Evolutionary conservation across 2,888 invertebrate species (phyloP), one percentile per base, ranked within the genome.

Genomic region (Thecophora atra): DNA sequence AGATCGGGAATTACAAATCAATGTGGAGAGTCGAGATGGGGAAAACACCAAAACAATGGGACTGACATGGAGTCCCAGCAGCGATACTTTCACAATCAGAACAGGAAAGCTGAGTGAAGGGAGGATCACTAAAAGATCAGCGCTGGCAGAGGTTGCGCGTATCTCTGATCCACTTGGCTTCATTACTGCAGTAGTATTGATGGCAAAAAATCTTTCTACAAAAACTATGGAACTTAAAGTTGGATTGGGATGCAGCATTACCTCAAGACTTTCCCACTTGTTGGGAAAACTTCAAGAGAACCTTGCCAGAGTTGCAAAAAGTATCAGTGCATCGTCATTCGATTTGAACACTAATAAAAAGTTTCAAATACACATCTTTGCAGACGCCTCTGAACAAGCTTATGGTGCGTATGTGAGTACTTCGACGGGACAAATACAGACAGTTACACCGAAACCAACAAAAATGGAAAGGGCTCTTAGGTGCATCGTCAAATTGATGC

Each of bases 41-140:
- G 42, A 51, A 13, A 26, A 19, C 26, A 64, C 52, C 15, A 70
- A 70, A 28, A 52, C 63, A 6, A 47, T 70, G 62, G 70, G 63
- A 13, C 21, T 75, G 17, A 73, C 44, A 17, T 75, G 75, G 70
- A 64, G 47, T 4, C 75, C 71, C 11, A 71, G 60, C 56, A 47
- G 62, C 26, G 72, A 75, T 58, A 51, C 58, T 7, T 73, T 75
- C 58, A 65, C 58, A 21, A 51, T 75, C n/a, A 75, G 65, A 47
- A 73, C 54, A 21, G 54, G 54, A 4, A 54, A 21, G 5, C 4
- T 21, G 7, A 54, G 11, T 54, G 21, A 21, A 11, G n/a, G 8
- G 21, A 54, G 51, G 17, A 51, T 51, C 17, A 51, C 51, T 15
- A 51, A 51, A 51, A 3, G 51, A 51, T 8, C 3, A 2, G 51